Conservation (phyloP, 2,113 vertebrate species). For the Cairina moschata region DNA sequence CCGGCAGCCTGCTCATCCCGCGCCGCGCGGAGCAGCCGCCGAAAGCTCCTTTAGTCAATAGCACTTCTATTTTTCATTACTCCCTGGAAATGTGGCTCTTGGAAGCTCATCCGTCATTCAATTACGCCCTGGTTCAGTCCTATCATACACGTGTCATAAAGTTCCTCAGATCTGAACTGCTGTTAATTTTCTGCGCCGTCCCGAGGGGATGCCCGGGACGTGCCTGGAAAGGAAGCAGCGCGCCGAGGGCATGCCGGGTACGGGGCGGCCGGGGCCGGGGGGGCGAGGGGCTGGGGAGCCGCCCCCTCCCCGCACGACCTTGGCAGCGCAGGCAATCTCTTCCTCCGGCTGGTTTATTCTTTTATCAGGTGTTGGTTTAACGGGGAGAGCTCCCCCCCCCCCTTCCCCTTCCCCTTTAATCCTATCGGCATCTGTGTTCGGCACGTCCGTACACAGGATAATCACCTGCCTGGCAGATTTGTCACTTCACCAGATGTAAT, state of each 20-base stretch:
- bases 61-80: conserved; percentile 81
- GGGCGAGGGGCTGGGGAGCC: accelerated
- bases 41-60: conserved; percentile 79
- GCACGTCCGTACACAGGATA: conserved; percentile 61
- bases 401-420: conserved; percentile 45
- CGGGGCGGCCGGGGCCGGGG: background rate
- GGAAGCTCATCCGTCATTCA: conserved; percentile 82
- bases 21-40: conserved; percentile 60
- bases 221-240: conserved; percentile 70
- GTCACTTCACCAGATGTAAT: conserved; percentile 69
- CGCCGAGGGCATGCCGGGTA: conserved; percentile 72
- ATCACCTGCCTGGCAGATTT: conserved; percentile 69
- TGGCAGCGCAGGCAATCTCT: background rate
- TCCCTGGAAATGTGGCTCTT: conserved; percentile 80
- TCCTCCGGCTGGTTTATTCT: conserved; percentile 15
- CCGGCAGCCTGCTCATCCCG: conserved; percentile 70
- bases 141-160: conserved; percentile 82
- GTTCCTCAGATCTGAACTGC: conserved; percentile 80
- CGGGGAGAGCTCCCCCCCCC: background rate
- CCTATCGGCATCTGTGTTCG: conserved; percentile 47
- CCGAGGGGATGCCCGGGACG: conserved; percentile 74
- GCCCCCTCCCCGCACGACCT: background rate
- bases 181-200: conserved; percentile 80
- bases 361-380: conserved; percentile 64
- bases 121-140: conserved; percentile 79